phyloP scores from a whole-genome alignment of 1,140 invertebrate genomes.

The Berghia stephanieae region DNA sequence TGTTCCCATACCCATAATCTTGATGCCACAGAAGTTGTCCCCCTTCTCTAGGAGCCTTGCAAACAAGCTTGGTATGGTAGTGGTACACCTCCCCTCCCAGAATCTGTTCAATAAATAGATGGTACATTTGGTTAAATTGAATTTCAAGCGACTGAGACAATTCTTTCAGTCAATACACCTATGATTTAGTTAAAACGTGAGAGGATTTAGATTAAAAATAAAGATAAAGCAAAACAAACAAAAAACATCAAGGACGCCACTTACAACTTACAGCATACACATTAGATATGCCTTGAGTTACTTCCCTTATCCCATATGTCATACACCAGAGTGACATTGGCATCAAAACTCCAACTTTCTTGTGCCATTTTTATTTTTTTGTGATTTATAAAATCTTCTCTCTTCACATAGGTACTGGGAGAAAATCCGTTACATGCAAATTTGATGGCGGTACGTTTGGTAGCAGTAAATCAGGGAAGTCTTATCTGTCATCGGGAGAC shows the following conservation, averaged over 20 bases:
- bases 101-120: constrained; percentile 43
- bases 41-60: constrained; percentile 51
- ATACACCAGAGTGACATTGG: too few species aligned
- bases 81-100: constrained; percentile 57
- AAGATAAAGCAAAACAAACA: not conserved
- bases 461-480: not conserved
- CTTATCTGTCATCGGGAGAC: not conserved
- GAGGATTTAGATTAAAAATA: not conserved
- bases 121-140: too few species aligned
- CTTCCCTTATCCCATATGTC: too few species aligned
- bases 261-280: too few species aligned
- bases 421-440: not conserved
- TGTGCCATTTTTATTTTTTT: too few species aligned
- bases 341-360: too few species aligned
- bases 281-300: too few species aligned
- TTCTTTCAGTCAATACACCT: too few species aligned
- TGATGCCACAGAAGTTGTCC: constrained; percentile 59
- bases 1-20: constrained; percentile 61
- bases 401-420: too few species aligned
- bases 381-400: too few species aligned
- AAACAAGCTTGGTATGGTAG: constrained; percentile 56
- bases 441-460: not conserved
- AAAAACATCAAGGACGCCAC: not conserved
- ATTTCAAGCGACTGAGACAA: too few species aligned
- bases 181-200: too few species aligned